These are phyloP conservation scores for Ctenicera cuprea DNA, from an alignment of 2,888 invertebrate genomes.

Conservation along the genomic window DNA sequence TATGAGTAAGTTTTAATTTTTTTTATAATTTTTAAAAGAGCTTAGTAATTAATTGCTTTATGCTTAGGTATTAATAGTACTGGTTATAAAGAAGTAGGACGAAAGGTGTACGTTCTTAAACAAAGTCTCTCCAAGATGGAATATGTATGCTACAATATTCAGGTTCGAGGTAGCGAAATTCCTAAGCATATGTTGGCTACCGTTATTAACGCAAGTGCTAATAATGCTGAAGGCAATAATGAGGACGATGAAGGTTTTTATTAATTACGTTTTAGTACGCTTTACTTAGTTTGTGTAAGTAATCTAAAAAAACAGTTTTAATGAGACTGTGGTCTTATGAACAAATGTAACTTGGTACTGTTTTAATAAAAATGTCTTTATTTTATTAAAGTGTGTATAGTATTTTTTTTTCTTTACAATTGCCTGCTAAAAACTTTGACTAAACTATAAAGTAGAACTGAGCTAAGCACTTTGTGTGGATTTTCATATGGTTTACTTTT, in stretches of 20 bases:
- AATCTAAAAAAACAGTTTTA: too few relatives aligned
- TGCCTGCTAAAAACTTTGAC: too few relatives aligned
- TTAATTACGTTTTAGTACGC: constrained; percentile 43
- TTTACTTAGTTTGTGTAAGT: too few relatives aligned
- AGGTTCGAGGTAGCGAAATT: constrained; percentile 87
- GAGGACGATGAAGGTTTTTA: constrained; percentile 70
- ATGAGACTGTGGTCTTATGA: too few relatives aligned
- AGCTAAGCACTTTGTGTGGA: too few relatives aligned
- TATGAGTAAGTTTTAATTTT: constrained; percentile 71
- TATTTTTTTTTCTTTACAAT: too few relatives aligned
- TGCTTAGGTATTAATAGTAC: constrained; percentile 61
- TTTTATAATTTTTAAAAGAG: not conserved
- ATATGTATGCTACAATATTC: constrained; percentile 86
- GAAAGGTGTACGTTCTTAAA: constrained; percentile 82
- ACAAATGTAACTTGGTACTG: not conserved
- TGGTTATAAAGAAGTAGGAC: constrained; percentile 78
- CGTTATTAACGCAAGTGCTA: constrained; percentile 68
- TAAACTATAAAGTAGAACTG: too few relatives aligned
- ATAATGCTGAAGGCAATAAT: constrained; percentile 61
- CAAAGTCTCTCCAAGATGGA: constrained; percentile 90
- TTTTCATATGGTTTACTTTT: too few relatives aligned
- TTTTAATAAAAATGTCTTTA: too few relatives aligned
- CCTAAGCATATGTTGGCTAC: constrained; percentile 81
- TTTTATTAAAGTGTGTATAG: too few relatives aligned
- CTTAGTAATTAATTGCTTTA: constrained; percentile 1